phyloP scores from a whole-genome alignment of 1,140 invertebrate species.

The Lepidurus apus region DNA sequence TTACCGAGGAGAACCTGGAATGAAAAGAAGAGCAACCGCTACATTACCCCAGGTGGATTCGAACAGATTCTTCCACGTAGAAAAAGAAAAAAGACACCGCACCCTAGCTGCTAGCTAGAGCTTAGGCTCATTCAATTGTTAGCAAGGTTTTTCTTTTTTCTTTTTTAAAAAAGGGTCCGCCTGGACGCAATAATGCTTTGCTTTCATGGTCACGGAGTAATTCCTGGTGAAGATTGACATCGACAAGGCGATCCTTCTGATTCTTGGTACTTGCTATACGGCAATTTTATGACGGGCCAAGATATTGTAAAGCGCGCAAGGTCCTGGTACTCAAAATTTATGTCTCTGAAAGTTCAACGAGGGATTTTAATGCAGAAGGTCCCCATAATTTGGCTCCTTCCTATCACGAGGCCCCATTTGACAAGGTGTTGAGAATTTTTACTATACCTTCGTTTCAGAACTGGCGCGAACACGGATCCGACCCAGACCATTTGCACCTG shows the following conservation, averaged over 20 bases:
- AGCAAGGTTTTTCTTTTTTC: neutral
- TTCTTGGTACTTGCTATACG: neutral
- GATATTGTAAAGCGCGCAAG: neutral
- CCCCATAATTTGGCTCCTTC: neutral
- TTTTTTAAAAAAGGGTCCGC: neutral
- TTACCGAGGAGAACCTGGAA: slow-evolving; percentile 6
- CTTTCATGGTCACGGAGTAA: neutral
- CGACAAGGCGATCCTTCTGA: neutral
- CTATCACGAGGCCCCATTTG: neutral
- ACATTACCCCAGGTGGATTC: neutral
- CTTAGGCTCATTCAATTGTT: neutral
- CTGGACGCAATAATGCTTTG: neutral
- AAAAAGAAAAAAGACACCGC: neutral
- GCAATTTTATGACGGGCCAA: neutral
- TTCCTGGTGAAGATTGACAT: neutral
- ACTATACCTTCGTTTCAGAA: slow-evolving; percentile 5
- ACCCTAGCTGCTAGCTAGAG: neutral
- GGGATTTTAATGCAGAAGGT: neutral
- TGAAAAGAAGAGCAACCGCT: neutral
- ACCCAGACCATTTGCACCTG: neutral
- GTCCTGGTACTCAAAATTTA: neutral
- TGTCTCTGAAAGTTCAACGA: neutral
- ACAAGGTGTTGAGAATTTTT: neutral
- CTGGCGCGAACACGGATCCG: slow-evolving; percentile 7
- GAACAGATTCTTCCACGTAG: neutral